phyloP scores from a whole-genome alignment of 1,140 invertebrate genomes.

The Drosophila kurseongensis region DNA sequence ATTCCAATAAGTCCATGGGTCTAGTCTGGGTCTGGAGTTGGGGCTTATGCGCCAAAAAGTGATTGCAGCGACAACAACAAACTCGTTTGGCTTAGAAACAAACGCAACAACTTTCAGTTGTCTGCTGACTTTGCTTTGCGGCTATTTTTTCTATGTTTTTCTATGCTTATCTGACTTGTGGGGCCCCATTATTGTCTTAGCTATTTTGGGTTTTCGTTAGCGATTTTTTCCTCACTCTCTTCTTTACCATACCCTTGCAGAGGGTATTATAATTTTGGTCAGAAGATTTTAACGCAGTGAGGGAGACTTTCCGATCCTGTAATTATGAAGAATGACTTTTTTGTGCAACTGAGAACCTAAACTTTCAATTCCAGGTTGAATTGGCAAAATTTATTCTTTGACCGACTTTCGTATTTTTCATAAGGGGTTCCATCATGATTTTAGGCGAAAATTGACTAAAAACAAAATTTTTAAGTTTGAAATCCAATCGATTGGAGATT shows the following conservation, averaged over 20 bases:
- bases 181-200: conserved; percentile 40
- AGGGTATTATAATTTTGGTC: no score
- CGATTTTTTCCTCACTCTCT: conserved; percentile 2
- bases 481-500: no score
- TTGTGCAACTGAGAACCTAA: no score
- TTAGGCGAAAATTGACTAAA: no score
- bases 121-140: conserved; percentile 48
- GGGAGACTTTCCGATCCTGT: no score
- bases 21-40: conserved; percentile 50
- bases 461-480: no score
- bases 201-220: conserved; percentile 17
- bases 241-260: not conserved
- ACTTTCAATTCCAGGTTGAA: no score
- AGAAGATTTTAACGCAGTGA: no score
- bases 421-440: no score
- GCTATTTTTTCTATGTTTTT: conserved; percentile 31
- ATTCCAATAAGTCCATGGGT: conserved; percentile 59
- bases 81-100: conserved; percentile 71
- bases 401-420: no score
- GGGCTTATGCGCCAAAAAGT: conserved; percentile 57
- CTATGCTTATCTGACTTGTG: conserved; percentile 58
- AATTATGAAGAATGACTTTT: no score
- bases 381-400: no score
- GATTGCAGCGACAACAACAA: conserved; percentile 70
- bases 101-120: conserved; percentile 77